Percentiles rank a stretch among this genome's conserved stretches.
Conservation (phyloP, 2,888 invertebrate genomes). For the Patella depressa region DNA sequence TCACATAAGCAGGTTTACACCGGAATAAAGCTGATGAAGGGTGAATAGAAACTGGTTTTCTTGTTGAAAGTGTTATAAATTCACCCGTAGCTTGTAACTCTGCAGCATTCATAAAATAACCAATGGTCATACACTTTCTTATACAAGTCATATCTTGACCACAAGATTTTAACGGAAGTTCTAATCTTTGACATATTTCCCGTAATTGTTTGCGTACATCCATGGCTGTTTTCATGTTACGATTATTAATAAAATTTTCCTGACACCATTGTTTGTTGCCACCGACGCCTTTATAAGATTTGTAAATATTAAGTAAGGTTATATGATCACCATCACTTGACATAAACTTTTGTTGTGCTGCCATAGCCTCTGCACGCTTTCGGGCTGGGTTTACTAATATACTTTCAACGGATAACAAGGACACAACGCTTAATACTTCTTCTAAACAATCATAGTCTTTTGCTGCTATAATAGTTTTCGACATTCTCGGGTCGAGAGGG, state of each 20-base stretch:
- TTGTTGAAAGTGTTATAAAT: slow-evolving; percentile 78
- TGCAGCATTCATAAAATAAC: slow-evolving; percentile 89
- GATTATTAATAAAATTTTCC: slow-evolving; percentile 87
- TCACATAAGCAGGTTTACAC: slow-evolving; percentile 80
- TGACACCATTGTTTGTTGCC: slow-evolving; percentile 85
- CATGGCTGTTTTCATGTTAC: slow-evolving; percentile 85
- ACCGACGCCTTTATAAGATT: slow-evolving; percentile 81
- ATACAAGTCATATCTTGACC: slow-evolving; percentile 71
- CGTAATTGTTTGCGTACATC: slow-evolving; percentile 86
- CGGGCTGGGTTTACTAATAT: slow-evolving; percentile 83
- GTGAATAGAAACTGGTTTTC: slow-evolving; percentile 84
- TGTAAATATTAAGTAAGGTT: slow-evolving; percentile 89
- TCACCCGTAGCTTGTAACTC: slow-evolving; percentile 82
- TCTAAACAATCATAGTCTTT: slow-evolving; percentile 78
- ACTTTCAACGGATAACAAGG: slow-evolving; percentile 90
- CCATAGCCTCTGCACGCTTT: slow-evolving; percentile 83
- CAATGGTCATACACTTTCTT: slow-evolving; percentile 84
- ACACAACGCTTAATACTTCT: slow-evolving; percentile 84
- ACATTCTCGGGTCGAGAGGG: slow-evolving; percentile 91
- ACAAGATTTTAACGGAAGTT: slow-evolving; percentile 78
- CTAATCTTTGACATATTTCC: slow-evolving; percentile 79
- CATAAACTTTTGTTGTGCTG: slow-evolving; percentile 82
- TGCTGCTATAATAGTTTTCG: slow-evolving; percentile 85
- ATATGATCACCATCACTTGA: slow-evolving; percentile 93
- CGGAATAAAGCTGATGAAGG: slow-evolving; percentile 85